Evolutionary conservation across 1,140 invertebrate genomes (phyloP).

Genomic region (Platorchestia sp.): DNA sequence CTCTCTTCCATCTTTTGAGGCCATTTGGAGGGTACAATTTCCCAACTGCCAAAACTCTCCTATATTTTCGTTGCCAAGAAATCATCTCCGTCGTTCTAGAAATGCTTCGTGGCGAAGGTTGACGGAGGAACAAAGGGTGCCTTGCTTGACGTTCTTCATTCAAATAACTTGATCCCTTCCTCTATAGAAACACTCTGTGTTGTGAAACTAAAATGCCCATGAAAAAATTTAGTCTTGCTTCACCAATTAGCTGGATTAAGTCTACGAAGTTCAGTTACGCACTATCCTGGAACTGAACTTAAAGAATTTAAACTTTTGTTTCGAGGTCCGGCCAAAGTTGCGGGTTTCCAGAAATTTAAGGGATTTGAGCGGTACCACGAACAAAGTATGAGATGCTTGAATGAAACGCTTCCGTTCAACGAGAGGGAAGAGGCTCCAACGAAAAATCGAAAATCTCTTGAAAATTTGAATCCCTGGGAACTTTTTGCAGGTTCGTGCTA

Average conservation of each 20-base stretch:
- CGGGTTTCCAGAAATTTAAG: not conserved
- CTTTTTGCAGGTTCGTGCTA: no score
- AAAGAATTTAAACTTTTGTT: not conserved
- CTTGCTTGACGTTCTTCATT: not conserved
- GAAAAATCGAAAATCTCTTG: no score
- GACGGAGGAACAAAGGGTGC: not conserved
- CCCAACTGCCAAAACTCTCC: no score
- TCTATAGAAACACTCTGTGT: not conserved
- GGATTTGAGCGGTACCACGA: not conserved
- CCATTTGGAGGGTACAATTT: no score
- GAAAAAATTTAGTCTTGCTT: not conserved
- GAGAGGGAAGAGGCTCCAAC: no score
- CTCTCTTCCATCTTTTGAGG: no score
- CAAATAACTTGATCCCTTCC: not conserved
- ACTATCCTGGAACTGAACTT: not conserved
- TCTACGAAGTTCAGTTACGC: not conserved
- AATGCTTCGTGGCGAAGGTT: not conserved
- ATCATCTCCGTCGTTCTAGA: not conserved
- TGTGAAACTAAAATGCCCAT: not conserved
- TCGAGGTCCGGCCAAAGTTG: not conserved
- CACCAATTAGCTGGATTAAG: not conserved
- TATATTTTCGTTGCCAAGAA: not conserved
- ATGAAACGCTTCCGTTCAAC: not conserved
- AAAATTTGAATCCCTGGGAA: no score
- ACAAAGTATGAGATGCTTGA: not conserved